Percentiles rank a stretch among this genome's conserved stretches.
Conservation (phyloP, 2,113 vertebrate genomes). For the Etheostoma cragini region DNA sequence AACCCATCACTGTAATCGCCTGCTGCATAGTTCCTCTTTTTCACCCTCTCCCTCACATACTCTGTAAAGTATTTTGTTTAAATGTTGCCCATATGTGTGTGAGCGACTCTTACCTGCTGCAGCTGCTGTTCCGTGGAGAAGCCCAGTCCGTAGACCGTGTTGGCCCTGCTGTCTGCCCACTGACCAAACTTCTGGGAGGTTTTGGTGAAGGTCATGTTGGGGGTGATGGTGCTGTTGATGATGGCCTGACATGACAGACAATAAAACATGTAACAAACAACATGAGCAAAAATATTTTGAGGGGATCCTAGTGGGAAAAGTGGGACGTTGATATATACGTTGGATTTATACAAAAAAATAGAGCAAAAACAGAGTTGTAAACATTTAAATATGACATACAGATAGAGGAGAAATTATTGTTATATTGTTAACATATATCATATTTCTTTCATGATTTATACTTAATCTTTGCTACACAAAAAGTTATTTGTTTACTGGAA, state of each 20-base stretch:
- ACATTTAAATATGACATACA: conserved; percentile 8
- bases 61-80: background rate
- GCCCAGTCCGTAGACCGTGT: conserved; percentile 95
- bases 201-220: conserved; percentile 99
- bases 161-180: conserved; percentile 96
- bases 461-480: background rate
- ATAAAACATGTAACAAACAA: background rate
- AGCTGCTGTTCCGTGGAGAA: conserved; percentile 95
- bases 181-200: conserved; percentile 98
- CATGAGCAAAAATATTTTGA: background rate
- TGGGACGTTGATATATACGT: background rate
- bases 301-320: background rate
- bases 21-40: background rate
- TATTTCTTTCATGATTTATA: background rate
- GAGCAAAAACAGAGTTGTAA: background rate
- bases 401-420: background rate
- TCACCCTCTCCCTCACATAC: background rate
- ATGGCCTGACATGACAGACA: conserved; percentile 86
- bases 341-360: background rate
- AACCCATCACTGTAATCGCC: background rate
- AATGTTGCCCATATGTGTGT: background rate
- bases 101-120: conserved; percentile 86
- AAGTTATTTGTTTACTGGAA: background rate
- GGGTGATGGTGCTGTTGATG: conserved; percentile 97
- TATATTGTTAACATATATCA: fast-evolving